Evolutionary conservation across 2,888 invertebrate species (phyloP).

Genomic region (Tolmerus cingulatus): DNA sequence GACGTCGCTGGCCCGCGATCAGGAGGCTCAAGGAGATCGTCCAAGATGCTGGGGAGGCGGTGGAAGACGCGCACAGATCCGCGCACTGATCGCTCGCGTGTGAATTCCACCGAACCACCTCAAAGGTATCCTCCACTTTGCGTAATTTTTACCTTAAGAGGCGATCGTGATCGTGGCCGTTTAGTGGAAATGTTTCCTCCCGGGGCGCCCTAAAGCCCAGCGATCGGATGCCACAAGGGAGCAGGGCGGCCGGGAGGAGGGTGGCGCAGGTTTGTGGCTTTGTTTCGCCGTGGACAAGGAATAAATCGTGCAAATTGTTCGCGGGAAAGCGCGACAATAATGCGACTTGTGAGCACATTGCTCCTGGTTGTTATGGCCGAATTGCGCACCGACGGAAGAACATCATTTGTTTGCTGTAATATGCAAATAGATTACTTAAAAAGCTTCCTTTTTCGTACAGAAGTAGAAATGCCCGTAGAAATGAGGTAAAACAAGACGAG

Average conservation of each 20-base stretch:
- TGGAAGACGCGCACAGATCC: background rate
- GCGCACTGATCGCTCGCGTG: conserved; percentile 21
- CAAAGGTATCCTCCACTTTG: conserved; percentile 30
- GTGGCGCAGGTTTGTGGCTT: background rate
- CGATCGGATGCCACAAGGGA: background rate
- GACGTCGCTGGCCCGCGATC: background rate
- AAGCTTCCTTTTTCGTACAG: conserved; percentile 14
- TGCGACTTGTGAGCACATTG: conserved; percentile 8
- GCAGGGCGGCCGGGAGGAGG: background rate
- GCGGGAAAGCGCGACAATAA: conserved; percentile 28
- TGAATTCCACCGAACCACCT: conserved; percentile 26
- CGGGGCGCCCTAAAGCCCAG: conserved; percentile 3
- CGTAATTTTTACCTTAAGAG: conserved; percentile 41
- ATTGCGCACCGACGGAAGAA: background rate
- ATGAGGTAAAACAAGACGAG: background rate
- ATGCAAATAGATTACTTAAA: conserved; percentile 32
- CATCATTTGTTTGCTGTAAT: conserved; percentile 43
- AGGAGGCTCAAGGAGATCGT: background rate
- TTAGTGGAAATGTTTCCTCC: conserved; percentile 27
- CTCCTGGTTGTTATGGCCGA: background rate
- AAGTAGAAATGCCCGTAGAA: conserved; percentile 3
- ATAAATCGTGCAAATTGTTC: conserved; percentile 41
- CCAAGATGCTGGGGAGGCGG: background rate
- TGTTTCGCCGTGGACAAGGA: conserved; percentile 35
- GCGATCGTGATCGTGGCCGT: conserved; percentile 42